Conservation (phyloP, 1,140 invertebrate species). For the Calliphora vicina region DNA sequence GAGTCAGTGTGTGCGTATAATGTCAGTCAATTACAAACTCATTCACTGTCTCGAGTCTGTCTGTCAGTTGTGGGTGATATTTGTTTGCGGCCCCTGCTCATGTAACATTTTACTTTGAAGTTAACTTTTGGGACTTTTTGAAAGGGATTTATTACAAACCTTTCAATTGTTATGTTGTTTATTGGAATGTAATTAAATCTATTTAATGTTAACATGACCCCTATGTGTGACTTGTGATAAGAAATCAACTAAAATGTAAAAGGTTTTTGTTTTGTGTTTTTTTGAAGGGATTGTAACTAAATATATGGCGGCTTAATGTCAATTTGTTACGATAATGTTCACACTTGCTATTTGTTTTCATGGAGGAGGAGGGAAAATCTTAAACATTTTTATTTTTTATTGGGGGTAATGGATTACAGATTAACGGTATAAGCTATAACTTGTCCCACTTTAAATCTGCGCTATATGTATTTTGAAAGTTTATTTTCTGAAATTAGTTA, state of each 20-base stretch:
- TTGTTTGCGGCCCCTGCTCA: neutral
- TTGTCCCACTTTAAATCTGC: too few relatives aligned
- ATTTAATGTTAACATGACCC: neutral
- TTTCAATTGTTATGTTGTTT: neutral
- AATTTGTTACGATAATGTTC: neutral
- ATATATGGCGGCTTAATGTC: neutral
- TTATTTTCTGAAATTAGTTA: too few relatives aligned
- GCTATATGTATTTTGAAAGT: too few relatives aligned
- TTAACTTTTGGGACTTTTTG: neutral
- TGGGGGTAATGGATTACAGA: too few relatives aligned
- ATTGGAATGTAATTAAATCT: neutral
- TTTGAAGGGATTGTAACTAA: neutral
- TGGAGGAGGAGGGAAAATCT: too few relatives aligned
- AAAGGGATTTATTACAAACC: neutral
- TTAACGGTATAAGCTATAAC: too few relatives aligned
- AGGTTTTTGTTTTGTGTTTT: neutral
- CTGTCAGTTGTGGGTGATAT: neutral
- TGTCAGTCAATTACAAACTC: neutral
- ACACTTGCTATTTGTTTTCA: neutral
- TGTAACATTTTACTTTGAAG: neutral
- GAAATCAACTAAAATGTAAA: neutral
- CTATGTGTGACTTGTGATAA: neutral
- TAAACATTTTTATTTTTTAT: too few relatives aligned
- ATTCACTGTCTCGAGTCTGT: neutral
- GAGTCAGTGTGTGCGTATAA: neutral